Evolutionary conservation across 2,113 vertebrate genomes (phyloP).

Genomic region (Rhegmatorhina hoffmannsi): DNA sequence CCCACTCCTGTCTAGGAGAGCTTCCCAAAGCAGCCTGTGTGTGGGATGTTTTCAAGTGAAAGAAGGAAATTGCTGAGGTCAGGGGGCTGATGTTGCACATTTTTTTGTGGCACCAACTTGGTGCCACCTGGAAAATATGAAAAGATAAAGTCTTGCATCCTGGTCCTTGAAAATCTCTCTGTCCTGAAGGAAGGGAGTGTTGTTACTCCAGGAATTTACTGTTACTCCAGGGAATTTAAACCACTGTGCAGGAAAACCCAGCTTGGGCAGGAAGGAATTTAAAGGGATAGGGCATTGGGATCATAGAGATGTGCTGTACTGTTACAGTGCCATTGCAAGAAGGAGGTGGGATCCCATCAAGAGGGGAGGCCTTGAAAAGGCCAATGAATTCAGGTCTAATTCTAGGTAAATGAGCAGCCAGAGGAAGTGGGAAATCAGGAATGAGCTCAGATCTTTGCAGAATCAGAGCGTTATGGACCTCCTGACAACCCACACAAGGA

Average conservation of each 20-base stretch:
- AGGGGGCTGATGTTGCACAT: slow-evolving; percentile 24
- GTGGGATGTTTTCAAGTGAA: background rate
- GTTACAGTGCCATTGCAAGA: background rate
- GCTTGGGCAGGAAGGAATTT: background rate
- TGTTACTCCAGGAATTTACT: slow-evolving; percentile 1
- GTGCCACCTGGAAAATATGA: background rate
- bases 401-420: background rate
- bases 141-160: background rate
- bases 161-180: background rate
- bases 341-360: background rate
- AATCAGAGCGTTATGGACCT: background rate
- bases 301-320: background rate
- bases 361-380: background rate
- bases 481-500: accelerated
- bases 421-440: background rate
- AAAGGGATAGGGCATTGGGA: background rate
- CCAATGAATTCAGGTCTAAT: background rate
- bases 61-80: slow-evolving; percentile 15
- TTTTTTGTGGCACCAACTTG: slow-evolving; percentile 28
- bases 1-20: background rate
- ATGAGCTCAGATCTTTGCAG: background rate
- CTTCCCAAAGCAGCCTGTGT: background rate
- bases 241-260: background rate
- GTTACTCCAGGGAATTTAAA: slow-evolving; percentile 27
- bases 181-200: background rate